phyloP scores from a whole-genome alignment of 2,113 vertebrate genomes.

The Forbesichthys agassizii region DNA sequence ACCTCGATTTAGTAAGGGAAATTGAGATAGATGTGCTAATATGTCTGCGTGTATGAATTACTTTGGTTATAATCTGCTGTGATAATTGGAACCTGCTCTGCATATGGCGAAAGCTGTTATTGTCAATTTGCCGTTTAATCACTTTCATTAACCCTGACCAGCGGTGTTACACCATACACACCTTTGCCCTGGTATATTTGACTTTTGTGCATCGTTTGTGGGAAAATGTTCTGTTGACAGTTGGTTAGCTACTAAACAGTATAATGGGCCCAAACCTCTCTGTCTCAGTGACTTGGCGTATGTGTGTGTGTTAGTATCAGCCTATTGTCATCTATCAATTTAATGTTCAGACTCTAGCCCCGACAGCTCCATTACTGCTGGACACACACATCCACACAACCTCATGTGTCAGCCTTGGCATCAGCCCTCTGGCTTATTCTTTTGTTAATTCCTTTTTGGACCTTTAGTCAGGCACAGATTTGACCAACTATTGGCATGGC shows the following conservation, averaged over 20 bases:
- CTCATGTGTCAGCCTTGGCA: too few relatives aligned
- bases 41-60: neutral
- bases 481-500: too few relatives aligned
- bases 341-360: slow-evolving; percentile 52
- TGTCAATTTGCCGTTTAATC: slow-evolving; percentile 5
- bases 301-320: slow-evolving; percentile 61
- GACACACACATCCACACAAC: slow-evolving; percentile 29
- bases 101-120: neutral
- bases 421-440: too few relatives aligned
- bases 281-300: neutral
- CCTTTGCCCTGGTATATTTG: neutral
- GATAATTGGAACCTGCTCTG: neutral
- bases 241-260: too few relatives aligned
- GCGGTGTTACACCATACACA: neutral
- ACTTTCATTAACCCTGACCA: slow-evolving; percentile 1
- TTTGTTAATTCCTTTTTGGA: too few relatives aligned
- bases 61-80: neutral
- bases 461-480: too few relatives aligned
- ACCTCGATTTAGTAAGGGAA: neutral
- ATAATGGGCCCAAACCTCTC: too few relatives aligned
- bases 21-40: neutral
- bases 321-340: slow-evolving; percentile 71
- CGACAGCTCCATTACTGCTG: slow-evolving; percentile 67
- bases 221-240: too few relatives aligned
- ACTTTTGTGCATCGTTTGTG: too few relatives aligned